These are phyloP conservation scores for Tetrax tetrax DNA, from an alignment of 2,113 vertebrate species.

Conservation along the genomic window DNA sequence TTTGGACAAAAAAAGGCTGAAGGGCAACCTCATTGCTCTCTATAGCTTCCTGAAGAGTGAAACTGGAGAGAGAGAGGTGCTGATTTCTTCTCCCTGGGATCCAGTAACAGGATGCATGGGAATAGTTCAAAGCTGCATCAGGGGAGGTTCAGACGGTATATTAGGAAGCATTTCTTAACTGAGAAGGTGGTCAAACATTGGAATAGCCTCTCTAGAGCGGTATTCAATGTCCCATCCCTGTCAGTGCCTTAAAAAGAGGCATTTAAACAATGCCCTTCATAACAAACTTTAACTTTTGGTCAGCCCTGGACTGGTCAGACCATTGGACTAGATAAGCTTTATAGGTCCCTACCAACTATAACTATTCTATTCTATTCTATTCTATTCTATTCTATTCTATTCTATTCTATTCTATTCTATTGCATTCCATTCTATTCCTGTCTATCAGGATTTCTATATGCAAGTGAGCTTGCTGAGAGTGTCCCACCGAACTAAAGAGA, in stretches of 20 bases:
- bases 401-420: too few relatives aligned
- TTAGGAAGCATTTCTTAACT: neutral
- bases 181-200: neutral
- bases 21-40: too few relatives aligned
- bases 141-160: neutral
- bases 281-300: neutral
- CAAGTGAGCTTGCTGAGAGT: neutral
- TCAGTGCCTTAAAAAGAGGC: neutral
- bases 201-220: neutral
- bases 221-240: neutral
- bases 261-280: neutral
- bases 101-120: rapidly evolving
- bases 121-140: neutral
- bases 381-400: neutral
- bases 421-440: too few relatives aligned
- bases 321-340: neutral
- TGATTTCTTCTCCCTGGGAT: neutral
- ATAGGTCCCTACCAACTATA: neutral
- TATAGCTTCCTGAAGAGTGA: too few relatives aligned
- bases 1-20: too few relatives aligned
- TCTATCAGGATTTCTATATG: neutral
- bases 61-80: neutral
- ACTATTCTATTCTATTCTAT: neutral
- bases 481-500: neutral
- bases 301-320: neutral